phyloP scores from a whole-genome alignment of 2,888 invertebrate species.

The Thymelicus sylvestris region DNA sequence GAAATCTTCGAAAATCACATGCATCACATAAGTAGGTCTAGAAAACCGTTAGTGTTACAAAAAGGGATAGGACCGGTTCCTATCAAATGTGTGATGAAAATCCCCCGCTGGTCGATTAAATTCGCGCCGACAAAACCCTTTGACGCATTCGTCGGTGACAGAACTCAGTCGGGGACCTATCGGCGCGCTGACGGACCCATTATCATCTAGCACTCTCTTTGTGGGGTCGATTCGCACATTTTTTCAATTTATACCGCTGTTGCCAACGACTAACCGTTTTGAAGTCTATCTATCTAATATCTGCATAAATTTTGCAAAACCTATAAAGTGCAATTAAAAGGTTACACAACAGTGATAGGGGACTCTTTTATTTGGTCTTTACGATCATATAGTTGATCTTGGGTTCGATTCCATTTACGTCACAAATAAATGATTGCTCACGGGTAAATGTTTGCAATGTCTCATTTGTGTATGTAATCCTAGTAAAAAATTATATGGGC shows the following conservation, averaged over 20 bases:
- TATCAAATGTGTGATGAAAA: conserved; percentile 63
- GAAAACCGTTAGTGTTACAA: conserved; percentile 16
- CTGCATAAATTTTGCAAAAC: no score
- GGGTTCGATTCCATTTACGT: no score
- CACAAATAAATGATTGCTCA: no score
- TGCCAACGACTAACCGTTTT: background rate
- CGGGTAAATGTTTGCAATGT: no score
- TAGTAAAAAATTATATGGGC: no score
- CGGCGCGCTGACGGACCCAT: conserved; percentile 70
- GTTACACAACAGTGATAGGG: no score
- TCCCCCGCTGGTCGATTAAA: conserved; percentile 81
- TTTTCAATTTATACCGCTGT: background rate
- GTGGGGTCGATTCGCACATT: background rate
- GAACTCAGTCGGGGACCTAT: conserved; percentile 74
- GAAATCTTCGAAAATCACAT: background rate
- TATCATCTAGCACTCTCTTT: conserved; percentile 54
- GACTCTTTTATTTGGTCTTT: no score
- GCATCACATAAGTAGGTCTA: background rate
- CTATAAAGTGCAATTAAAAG: no score
- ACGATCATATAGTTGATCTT: no score
- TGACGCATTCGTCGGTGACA: conserved; percentile 76
- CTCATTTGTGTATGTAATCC: no score
- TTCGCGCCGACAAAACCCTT: conserved; percentile 80
- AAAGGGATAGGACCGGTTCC: conserved; percentile 57
- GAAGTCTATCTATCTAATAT: no score